Conservation (phyloP, 2,113 vertebrate species). For the Machaerirhynchus nigripectus region DNA sequence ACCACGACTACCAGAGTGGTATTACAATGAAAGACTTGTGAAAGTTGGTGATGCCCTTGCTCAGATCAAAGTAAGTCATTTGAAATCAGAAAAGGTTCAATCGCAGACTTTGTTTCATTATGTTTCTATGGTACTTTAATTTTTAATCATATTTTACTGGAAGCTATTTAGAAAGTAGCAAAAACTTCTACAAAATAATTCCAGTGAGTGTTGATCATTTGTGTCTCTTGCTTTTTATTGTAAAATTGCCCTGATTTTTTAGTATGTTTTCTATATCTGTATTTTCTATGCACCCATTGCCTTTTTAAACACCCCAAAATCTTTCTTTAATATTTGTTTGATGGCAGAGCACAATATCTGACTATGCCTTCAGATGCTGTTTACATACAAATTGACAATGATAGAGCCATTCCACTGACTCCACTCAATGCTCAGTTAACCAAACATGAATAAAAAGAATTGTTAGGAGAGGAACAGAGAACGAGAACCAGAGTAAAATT, state of each 20-base stretch:
- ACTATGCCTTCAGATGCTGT: not conserved
- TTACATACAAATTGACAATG: not conserved
- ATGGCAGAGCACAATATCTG: not conserved
- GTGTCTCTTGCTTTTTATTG: not conserved
- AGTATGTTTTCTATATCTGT: not conserved
- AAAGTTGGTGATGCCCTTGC: slow-evolving; percentile 84
- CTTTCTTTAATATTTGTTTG: not conserved
- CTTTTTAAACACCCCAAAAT: not conserved
- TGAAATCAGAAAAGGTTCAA: not conserved
- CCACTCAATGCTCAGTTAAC: not conserved
- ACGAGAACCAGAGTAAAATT: not conserved
- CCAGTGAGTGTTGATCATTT: not conserved
- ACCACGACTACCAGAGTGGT: slow-evolving; percentile 78
- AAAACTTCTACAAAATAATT: not conserved
- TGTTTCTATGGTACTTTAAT: not conserved
- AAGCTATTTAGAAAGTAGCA: not conserved
- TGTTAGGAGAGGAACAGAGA: not conserved
- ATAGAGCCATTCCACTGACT: not conserved
- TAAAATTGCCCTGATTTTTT: not conserved
- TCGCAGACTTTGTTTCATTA: not conserved
- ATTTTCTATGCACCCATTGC: not conserved
- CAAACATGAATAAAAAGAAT: not conserved
- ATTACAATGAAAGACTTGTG: slow-evolving; percentile 85
- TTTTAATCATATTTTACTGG: slow-evolving; percentile 8
- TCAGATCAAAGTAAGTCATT: slow-evolving; percentile 81